Evolutionary conservation across 2,888 invertebrate genomes (phyloP).

Genomic region (Sisyra terminalis): DNA sequence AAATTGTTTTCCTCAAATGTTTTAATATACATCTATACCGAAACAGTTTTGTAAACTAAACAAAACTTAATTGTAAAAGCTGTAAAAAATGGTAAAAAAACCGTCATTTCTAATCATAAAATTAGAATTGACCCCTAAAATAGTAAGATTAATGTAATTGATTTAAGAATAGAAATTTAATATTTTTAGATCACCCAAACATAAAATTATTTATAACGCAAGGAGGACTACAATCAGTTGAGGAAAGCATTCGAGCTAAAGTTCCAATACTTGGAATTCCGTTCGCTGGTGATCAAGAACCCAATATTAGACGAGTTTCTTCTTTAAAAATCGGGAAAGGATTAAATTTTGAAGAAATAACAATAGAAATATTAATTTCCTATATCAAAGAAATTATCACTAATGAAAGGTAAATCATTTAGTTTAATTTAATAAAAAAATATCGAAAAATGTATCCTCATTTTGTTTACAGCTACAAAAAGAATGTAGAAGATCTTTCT

Average conservation of each 20-base stretch:
- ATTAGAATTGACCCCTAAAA: no score
- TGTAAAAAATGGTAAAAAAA: no score
- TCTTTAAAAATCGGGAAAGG: not conserved
- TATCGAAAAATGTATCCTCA: no score
- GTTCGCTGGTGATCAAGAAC: constrained; percentile 7
- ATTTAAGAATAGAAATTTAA: not conserved
- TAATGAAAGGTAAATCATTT: constrained; percentile 2
- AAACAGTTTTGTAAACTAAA: no score
- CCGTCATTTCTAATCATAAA: no score
- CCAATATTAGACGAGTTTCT: not conserved
- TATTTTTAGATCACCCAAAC: constrained; percentile 5
- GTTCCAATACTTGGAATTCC: constrained; percentile 7
- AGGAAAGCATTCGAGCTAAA: constrained; percentile 3
- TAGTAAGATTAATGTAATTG: not conserved
- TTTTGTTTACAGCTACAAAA: constrained; percentile 5
- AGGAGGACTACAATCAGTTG: constrained; percentile 6
- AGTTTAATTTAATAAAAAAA: no score
- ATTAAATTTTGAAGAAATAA: constrained; percentile 3
- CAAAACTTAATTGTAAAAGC: no score
- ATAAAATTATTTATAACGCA: constrained; percentile 6
- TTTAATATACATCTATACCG: no score
- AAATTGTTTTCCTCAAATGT: no score
- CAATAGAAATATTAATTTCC: not conserved
- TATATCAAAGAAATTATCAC: not conserved
- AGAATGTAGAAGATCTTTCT: constrained; percentile 21